Evolutionary conservation across 2,888 invertebrate genomes (phyloP).

Genomic region (Drosophila siamana): DNA sequence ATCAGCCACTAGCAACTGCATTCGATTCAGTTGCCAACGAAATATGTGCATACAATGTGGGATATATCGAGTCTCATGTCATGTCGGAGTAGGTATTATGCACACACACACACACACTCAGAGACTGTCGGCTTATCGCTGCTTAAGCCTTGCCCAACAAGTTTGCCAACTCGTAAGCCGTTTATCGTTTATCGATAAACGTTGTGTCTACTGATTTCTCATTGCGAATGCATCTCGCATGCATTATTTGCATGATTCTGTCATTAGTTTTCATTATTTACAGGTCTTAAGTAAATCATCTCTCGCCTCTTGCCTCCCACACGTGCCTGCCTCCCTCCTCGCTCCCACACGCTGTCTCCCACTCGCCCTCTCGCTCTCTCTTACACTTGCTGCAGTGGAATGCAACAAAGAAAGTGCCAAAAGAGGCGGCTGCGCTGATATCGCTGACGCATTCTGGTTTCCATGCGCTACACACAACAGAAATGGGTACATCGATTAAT

Average conservation of each 20-base stretch:
- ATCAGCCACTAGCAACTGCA: constrained; percentile 12
- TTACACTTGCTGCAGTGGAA: constrained; percentile 16
- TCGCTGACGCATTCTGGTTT: constrained; percentile 49
- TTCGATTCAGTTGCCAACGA: constrained; percentile 37
- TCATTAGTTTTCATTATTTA: constrained; percentile 63
- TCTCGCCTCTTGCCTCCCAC: constrained; percentile 17
- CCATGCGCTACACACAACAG: constrained; percentile 12
- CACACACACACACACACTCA: constrained; percentile 7
- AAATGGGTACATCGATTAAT: constrained; percentile 2
- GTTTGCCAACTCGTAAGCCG: constrained; percentile 21
- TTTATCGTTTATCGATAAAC: constrained; percentile 21
- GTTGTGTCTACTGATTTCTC: background rate
- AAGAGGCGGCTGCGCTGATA: constrained; percentile 31
- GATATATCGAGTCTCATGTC: constrained; percentile 25
- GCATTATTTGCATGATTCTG: constrained; percentile 58
- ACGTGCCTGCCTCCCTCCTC: constrained; percentile 1
- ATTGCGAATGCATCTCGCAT: background rate
- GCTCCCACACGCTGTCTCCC: background rate
- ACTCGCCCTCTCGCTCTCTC: background rate
- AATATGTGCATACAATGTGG: too few species aligned
- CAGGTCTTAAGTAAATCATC: constrained; percentile 46
- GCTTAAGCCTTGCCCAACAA: constrained; percentile 56
- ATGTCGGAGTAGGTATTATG: constrained; percentile 17
- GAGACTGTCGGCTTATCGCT: constrained; percentile 52
- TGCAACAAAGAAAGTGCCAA: constrained; percentile 47